A percentile compares a stretch with the other conserved stretches of the same genome.
These are phyloP conservation scores for Scaptomyza graminum DNA, from an alignment of 1,140 invertebrate species.

Conservation along the genomic window DNA sequence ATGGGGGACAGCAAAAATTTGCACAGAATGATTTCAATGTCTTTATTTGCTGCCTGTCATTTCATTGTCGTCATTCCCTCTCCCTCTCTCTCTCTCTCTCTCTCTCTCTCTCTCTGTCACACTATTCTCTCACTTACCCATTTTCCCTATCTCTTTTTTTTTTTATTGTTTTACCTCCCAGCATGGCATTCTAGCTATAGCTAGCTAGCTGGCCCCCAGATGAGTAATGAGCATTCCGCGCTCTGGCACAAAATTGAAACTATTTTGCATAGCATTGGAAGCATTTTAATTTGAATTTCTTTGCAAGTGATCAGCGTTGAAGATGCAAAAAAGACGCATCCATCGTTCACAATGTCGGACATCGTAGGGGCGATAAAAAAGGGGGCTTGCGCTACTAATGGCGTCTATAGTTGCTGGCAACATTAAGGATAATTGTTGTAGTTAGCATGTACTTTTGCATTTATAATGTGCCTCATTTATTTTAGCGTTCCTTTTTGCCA, in stretches of 20 bases:
- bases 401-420: conserved; percentile 68
- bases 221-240: conserved; percentile 76
- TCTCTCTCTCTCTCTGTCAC: conserved; percentile 11
- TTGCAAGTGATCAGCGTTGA: conserved; percentile 71
- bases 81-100: conserved; percentile 19
- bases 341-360: conserved; percentile 9
- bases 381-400: conserved; percentile 48
- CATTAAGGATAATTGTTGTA: conserved; percentile 81
- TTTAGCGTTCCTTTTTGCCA: conserved; percentile 27
- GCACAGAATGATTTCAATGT: conserved; percentile 48
- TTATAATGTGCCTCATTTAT: conserved; percentile 80
- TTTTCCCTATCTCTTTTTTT: not conserved
- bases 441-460: conserved; percentile 80
- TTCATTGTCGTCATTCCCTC: conserved; percentile 6
- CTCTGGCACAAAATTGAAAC: conserved; percentile 73
- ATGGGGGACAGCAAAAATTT: conserved; percentile 14
- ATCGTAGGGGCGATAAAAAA: not conserved
- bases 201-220: conserved; percentile 9
- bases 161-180: not conserved
- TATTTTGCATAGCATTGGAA: conserved; percentile 78
- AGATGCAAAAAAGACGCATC: conserved; percentile 12
- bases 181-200: not conserved
- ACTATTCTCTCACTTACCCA: not conserved
- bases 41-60: conserved; percentile 48
- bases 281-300: conserved; percentile 82